Conservation (phyloP, 2,888 invertebrate species). For the Drymonia ruficornis region DNA sequence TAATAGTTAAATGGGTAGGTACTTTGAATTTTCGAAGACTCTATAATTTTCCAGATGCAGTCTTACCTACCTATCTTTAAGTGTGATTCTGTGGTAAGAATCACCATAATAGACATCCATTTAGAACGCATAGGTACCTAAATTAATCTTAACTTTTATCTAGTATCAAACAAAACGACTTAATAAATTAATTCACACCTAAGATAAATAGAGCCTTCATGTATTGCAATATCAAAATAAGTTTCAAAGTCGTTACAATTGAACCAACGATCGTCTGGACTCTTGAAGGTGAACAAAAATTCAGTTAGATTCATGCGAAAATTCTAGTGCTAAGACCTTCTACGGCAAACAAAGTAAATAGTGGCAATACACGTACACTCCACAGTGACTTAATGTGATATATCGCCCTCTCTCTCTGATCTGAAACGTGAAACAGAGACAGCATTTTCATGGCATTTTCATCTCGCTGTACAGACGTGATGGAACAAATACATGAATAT, state of each 20-base stretch:
- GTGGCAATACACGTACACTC: conserved; percentile 65
- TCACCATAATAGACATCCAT: too few species aligned
- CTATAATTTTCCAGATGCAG: too few species aligned
- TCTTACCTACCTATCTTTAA: too few species aligned
- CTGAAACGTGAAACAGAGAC: conserved; percentile 65
- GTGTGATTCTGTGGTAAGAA: too few species aligned
- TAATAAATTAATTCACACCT: conserved; percentile 18
- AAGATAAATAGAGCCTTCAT: conserved; percentile 38
- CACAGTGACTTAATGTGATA: conserved; percentile 74
- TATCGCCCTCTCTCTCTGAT: conserved; percentile 62
- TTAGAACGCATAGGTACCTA: too few species aligned
- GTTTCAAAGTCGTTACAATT: conserved; percentile 63
- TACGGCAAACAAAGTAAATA: conserved; percentile 68
- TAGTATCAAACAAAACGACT: background rate
- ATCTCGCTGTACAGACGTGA: conserved; percentile 78
- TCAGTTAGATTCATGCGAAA: conserved; percentile 63
- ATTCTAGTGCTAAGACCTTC: conserved; percentile 59
- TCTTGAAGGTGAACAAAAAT: conserved; percentile 71
- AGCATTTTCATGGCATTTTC: conserved; percentile 78
- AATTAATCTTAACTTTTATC: too few species aligned
- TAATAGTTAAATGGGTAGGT: too few species aligned
- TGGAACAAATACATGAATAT: conserved; percentile 82
- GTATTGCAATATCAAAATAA: conserved; percentile 48
- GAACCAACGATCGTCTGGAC: conserved; percentile 67
- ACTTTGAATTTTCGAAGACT: too few species aligned